phyloP scores from a whole-genome alignment of 2,888 invertebrate genomes.

The Enchytraeus crypticus region DNA sequence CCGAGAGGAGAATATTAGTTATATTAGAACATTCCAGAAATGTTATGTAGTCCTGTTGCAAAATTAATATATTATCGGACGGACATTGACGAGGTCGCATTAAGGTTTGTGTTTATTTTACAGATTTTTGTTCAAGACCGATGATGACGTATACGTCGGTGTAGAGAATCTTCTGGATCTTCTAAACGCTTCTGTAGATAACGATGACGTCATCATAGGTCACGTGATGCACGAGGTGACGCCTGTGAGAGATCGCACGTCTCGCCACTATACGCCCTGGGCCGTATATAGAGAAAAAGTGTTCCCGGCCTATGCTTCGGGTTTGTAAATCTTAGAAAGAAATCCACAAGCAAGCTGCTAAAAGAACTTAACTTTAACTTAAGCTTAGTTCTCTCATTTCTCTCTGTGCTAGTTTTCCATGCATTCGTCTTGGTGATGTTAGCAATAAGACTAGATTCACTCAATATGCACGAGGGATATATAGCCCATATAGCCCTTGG shows the following conservation, averaged over 20 bases:
- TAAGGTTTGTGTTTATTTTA: background rate
- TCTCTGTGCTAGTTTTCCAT: no score
- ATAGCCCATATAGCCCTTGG: no score
- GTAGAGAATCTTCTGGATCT: background rate
- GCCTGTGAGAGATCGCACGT: constrained; percentile 1
- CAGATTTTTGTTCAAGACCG: background rate
- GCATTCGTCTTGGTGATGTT: no score
- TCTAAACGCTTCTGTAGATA: background rate
- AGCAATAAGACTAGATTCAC: no score
- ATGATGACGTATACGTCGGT: constrained; percentile 2
- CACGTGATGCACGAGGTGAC: background rate
- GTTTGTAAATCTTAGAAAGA: background rate
- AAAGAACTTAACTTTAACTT: no score
- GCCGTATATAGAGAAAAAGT: background rate
- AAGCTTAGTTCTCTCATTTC: background rate
- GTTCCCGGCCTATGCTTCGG: constrained; percentile 1
- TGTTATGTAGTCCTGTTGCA: no score
- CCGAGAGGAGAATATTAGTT: no score
- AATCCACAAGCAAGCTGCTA: background rate
- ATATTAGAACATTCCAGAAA: no score
- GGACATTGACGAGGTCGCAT: background rate
- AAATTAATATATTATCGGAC: background rate
- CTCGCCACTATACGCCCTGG: background rate
- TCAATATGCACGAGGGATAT: no score
- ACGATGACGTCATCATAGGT: background rate